These are phyloP conservation scores for Apocrypta bakeri DNA, from an alignment of 1,140 invertebrate genomes.

Conservation along the genomic window DNA sequence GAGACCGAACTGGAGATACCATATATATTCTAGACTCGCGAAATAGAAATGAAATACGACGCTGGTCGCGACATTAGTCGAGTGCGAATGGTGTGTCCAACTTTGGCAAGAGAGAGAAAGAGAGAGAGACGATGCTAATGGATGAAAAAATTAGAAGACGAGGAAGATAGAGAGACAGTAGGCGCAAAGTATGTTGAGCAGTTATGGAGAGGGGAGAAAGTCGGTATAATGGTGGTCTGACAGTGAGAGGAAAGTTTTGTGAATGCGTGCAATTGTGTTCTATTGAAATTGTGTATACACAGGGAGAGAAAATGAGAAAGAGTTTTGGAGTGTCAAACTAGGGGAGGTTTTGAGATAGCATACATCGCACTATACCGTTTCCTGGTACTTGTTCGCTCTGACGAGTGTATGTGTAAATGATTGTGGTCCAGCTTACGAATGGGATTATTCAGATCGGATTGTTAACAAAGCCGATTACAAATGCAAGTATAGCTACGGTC, in stretches of 20 bases:
- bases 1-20: background rate
- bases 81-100: background rate
- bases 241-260: background rate
- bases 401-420: too few relatives aligned
- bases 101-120: background rate
- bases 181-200: background rate
- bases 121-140: conserved; percentile 32
- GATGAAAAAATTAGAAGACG: conserved; percentile 39
- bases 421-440: background rate
- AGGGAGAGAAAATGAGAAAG: background rate
- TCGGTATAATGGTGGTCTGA: background rate
- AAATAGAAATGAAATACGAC: conserved; percentile 38
- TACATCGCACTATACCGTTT: too few relatives aligned
- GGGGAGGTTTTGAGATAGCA: background rate
- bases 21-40: background rate
- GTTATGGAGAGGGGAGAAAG: background rate
- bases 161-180: background rate
- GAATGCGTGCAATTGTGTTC: background rate
- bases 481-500: background rate
- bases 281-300: background rate
- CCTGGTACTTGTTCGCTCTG: too few relatives aligned
- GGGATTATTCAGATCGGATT: background rate
- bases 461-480: background rate
- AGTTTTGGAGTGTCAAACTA: background rate
- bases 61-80: conserved; percentile 24